Conservation (phyloP, 1,140 invertebrate species). For the Plectrocnemia conspersa region DNA sequence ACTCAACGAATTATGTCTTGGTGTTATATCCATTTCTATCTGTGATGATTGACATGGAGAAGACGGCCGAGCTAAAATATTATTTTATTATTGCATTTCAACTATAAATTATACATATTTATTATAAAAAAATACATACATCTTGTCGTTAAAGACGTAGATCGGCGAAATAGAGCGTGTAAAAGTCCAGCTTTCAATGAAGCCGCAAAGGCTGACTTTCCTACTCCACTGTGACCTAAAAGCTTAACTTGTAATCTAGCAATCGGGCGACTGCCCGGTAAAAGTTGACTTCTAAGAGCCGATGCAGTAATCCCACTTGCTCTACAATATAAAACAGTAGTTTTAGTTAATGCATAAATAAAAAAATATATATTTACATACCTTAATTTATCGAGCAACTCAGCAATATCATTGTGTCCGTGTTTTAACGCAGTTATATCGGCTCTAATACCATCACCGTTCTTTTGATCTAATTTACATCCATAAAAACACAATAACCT, state of each 20-base stretch:
- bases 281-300: slow-evolving; percentile 66
- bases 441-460: slow-evolving; percentile 70
- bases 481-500: slow-evolving; percentile 70
- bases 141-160: slow-evolving; percentile 46
- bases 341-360: neutral
- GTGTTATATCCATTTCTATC: slow-evolving; percentile 61
- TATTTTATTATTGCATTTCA: slow-evolving; percentile 6
- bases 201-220: slow-evolving; percentile 71
- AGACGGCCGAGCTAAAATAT: slow-evolving; percentile 41
- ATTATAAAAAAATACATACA: slow-evolving; percentile 37
- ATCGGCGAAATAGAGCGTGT: slow-evolving; percentile 59
- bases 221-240: slow-evolving; percentile 71
- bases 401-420: slow-evolving; percentile 69
- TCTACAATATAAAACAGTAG: slow-evolving; percentile 28
- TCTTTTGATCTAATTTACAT: slow-evolving; percentile 63
- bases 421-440: slow-evolving; percentile 79
- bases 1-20: slow-evolving; percentile 57
- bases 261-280: slow-evolving; percentile 60
- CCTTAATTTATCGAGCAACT: slow-evolving; percentile 65
- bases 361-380: slow-evolving; percentile 42
- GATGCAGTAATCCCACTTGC: slow-evolving; percentile 48
- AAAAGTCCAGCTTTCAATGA: slow-evolving; percentile 67
- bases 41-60: slow-evolving; percentile 42
- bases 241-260: slow-evolving; percentile 70
- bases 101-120: neutral